Evolutionary conservation across 2,888 invertebrate species (phyloP).

Genomic region (Leptinotarsa rubiginosa): DNA sequence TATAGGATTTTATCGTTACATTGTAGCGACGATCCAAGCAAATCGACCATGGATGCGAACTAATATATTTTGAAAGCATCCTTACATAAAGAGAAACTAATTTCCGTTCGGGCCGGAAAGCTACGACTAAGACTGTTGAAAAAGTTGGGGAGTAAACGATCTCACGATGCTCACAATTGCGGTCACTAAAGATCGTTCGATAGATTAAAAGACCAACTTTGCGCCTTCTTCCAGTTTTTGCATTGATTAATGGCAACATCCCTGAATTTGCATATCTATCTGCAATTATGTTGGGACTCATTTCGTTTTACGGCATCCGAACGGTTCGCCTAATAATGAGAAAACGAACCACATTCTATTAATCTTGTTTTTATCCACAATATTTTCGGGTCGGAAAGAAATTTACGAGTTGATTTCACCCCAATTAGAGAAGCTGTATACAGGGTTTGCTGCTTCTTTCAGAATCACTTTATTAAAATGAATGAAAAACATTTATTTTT

Average conservation of each 20-base stretch:
- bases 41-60: conserved; percentile 61
- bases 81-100: conserved; percentile 64
- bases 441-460: no score
- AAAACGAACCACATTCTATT: conserved; percentile 21
- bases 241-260: conserved; percentile 40
- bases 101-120: conserved; percentile 62
- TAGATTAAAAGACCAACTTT: conserved; percentile 59
- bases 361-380: conserved; percentile 20
- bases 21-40: conserved; percentile 59
- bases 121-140: conserved; percentile 61
- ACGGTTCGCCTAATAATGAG: conserved; percentile 22
- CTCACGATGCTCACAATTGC: conserved; percentile 57
- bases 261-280: conserved; percentile 41
- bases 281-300: conserved; percentile 31
- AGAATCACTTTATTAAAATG: no score
- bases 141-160: conserved; percentile 57
- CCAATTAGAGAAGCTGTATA: neutral
- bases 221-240: conserved; percentile 53
- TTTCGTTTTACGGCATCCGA: conserved; percentile 29
- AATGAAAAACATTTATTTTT: no score
- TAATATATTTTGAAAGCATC: conserved; percentile 62
- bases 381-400: neutral
- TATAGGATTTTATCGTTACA: conserved; percentile 56
- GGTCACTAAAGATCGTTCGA: conserved; percentile 59
- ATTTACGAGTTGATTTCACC: no score